These are phyloP conservation scores for Antitype chi DNA, from an alignment of 2,888 invertebrate species.

Conservation along the genomic window DNA sequence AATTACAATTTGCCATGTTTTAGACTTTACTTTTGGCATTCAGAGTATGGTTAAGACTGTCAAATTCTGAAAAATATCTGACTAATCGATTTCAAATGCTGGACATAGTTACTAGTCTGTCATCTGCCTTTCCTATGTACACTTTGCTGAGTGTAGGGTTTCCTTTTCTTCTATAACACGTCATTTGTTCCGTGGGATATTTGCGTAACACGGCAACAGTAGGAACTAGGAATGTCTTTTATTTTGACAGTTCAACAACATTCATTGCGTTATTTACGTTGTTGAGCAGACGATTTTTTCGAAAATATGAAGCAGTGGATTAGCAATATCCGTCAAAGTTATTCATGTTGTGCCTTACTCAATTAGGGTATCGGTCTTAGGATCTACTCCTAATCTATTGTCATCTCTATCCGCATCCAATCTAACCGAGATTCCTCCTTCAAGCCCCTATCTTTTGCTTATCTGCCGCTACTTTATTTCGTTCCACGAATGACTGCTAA, in stretches of 20 bases:
- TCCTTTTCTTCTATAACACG: neutral
- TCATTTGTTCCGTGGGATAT: neutral
- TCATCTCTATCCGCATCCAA: slow-evolving; percentile 1
- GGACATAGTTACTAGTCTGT: neutral
- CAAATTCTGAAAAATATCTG: neutral
- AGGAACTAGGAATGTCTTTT: too few species aligned
- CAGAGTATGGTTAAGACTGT: neutral
- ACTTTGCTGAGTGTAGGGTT: too few species aligned
- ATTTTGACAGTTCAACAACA: too few species aligned
- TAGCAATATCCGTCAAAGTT: too few species aligned
- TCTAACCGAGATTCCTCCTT: neutral
- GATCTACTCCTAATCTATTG: neutral
- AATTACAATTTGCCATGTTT: neutral
- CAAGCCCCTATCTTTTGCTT: neutral
- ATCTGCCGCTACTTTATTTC: slow-evolving; percentile 29
- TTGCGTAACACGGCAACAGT: too few species aligned
- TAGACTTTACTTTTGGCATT: neutral
- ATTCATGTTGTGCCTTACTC: too few species aligned
- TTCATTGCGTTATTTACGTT: too few species aligned
- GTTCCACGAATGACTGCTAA: slow-evolving; percentile 10
- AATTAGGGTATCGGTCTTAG: neutral
- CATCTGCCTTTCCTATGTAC: too few species aligned
- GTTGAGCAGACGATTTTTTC: too few species aligned
- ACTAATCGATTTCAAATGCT: neutral
- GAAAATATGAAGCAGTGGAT: too few species aligned